Evolutionary conservation across 2,888 invertebrate genomes (phyloP), one percentile per base, ranked within the genome.

Genomic region (Heteromurus nitidus): DNA sequence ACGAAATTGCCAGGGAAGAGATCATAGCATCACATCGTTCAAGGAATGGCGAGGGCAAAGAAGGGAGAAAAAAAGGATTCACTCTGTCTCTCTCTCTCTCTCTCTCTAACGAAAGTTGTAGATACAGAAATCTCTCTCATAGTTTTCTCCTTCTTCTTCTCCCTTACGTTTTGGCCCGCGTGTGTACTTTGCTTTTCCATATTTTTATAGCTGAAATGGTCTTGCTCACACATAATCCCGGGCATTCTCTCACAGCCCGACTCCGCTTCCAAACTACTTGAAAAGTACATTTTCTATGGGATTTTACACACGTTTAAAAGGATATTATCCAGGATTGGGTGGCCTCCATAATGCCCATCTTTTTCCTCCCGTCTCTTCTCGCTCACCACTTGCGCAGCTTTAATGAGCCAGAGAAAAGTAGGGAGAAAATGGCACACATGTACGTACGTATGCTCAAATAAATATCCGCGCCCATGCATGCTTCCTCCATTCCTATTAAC

Each of bases 261-360:
- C 74, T 53, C 36, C 42, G 24, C 36, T 60, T 53, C 31, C 31
- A 31, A 60, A 64, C 36, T 60, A 42, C 64, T 64, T 64, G 42
- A 42, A 62, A 36, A 64, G 22, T 58, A 50, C 65, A 44, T 65
- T 65, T 26, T 64, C 47, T 24, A 77, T 69, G 77, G 77, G 69
- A 77, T 72, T 79, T 79, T 58, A 31, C 79, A 72, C 72, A 65
- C 70, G 55, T 72, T 72, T 55, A 70, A 72, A 79, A 65, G 70
- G 31, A 72, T 72, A 72, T 72, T 72, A 65, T 47, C 68, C 36
- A 24, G 76, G 68, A 76, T 67, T 60, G 53, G 20, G 55, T 64
- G 42, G 55, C 53, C 65, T 70, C 24, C 26, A 55, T 47, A 62
- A 73, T 31, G 64, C 42, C 24, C 74, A 55, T 53, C 50, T 55